Conservation (phyloP, 2,888 invertebrate genomes). For the Sipha maydis region DNA sequence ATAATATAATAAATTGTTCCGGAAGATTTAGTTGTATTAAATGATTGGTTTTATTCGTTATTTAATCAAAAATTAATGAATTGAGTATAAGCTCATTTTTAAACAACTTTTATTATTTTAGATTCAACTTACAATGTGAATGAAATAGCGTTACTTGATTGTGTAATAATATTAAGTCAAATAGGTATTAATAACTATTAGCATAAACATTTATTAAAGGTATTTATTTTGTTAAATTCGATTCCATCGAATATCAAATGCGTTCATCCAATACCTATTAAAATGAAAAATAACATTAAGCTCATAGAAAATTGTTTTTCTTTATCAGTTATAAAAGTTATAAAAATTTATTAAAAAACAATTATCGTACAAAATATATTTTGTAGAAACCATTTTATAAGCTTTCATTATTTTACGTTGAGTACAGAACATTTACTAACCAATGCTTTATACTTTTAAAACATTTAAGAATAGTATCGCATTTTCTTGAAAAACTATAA, state of each 20-base stretch:
- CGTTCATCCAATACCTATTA: neutral
- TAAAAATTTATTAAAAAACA: neutral
- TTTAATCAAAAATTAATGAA: neutral
- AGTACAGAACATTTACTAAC: constrained; percentile 28
- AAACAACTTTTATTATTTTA: neutral
- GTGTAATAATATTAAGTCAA: neutral
- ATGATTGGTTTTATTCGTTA: neutral
- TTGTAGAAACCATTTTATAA: neutral
- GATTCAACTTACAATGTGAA: no score
- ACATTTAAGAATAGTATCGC: constrained; percentile 16
- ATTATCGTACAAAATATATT: constrained; percentile 30
- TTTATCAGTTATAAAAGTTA: constrained; percentile 3
- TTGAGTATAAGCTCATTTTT: neutral
- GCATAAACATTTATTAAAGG: constrained; percentile 17
- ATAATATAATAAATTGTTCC: no score
- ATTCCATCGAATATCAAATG: neutral
- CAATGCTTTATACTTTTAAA: constrained; percentile 18
- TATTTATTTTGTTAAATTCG: constrained; percentile 25
- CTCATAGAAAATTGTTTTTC: neutral
- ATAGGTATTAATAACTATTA: neutral
- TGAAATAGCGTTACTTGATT: neutral
- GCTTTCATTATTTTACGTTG: constrained; percentile 33
- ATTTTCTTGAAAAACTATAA: constrained; percentile 1
- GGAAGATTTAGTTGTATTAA: no score
- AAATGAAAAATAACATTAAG: neutral